phyloP scores from a whole-genome alignment of 2,888 invertebrate genomes.

The Tigriopus californicus region DNA sequence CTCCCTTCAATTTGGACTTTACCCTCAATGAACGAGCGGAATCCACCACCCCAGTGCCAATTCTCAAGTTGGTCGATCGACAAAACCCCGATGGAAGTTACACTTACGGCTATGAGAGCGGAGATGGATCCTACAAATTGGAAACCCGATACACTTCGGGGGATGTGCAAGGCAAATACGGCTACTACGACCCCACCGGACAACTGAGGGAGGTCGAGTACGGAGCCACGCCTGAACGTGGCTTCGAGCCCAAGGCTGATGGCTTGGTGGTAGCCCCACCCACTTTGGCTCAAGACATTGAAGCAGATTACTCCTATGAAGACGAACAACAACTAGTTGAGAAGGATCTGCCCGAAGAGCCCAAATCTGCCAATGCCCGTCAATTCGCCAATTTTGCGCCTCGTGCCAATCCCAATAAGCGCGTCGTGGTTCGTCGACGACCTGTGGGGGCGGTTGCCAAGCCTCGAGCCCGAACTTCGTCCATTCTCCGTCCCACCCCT shows the following conservation, averaged over 20 bases:
- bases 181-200: conserved; percentile 44
- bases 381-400: too few relatives aligned
- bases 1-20: neutral
- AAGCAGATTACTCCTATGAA: too few relatives aligned
- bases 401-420: too few relatives aligned
- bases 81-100: conserved; percentile 65
- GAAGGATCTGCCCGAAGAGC: too few relatives aligned
- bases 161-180: conserved; percentile 38
- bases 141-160: conserved; percentile 20
- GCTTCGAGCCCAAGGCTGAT: conserved; percentile 17
- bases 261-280: neutral
- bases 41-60: conserved; percentile 12
- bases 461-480: too few relatives aligned
- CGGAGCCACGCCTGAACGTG: conserved; percentile 34
- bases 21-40: neutral
- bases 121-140: conserved; percentile 61
- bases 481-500: neutral
- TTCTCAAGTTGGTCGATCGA: conserved; percentile 58
- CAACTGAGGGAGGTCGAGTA: conserved; percentile 61
- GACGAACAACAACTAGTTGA: too few relatives aligned
- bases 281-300: too few relatives aligned
- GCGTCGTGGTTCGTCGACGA: too few relatives aligned
- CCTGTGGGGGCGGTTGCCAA: too few relatives aligned
- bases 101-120: conserved; percentile 57
- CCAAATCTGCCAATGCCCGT: too few relatives aligned